phyloP scores from a whole-genome alignment of 2,888 invertebrate genomes.

The Odontomyia ornata region DNA sequence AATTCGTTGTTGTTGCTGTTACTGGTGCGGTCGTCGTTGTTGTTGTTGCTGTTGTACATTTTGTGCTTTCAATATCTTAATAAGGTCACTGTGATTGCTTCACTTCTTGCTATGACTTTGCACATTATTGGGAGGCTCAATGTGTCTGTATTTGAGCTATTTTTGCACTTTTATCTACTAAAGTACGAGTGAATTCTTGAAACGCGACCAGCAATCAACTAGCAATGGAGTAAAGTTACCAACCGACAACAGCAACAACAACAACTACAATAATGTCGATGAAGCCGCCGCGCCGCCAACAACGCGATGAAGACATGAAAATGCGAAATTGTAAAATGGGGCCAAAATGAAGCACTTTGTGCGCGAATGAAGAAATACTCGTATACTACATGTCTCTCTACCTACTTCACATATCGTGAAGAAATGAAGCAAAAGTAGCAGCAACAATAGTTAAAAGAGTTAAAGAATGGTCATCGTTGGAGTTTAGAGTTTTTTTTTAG shows the following conservation, averaged over 20 bases:
- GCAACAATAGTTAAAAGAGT: not conserved
- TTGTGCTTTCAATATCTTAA: constrained; percentile 37
- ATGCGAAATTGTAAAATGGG: constrained; percentile 18
- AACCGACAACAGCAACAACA: too few species aligned
- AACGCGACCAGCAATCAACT: not conserved
- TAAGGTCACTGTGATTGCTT: constrained; percentile 32
- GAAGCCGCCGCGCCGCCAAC: constrained; percentile 21
- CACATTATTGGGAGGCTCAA: not conserved
- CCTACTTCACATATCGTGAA: not conserved
- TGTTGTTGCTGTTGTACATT: constrained; percentile 2
- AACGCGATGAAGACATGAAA: constrained; percentile 12
- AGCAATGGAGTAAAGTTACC: too few species aligned
- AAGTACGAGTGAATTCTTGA: not conserved
- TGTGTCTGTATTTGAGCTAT: not conserved
- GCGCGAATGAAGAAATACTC: constrained; percentile 11
- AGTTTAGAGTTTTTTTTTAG: too few species aligned
- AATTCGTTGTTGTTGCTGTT: not conserved
- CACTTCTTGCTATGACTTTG: constrained; percentile 26
- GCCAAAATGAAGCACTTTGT: constrained; percentile 33
- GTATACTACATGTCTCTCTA: too few species aligned
- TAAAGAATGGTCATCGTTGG: not conserved
- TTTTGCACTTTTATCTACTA: constrained; percentile 1
- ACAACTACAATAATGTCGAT: not conserved
- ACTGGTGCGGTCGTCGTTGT: not conserved
- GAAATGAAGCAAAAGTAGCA: constrained; percentile 1